Conservation (phyloP, 2,113 vertebrate species). For the Trogon surrucura region DNA sequence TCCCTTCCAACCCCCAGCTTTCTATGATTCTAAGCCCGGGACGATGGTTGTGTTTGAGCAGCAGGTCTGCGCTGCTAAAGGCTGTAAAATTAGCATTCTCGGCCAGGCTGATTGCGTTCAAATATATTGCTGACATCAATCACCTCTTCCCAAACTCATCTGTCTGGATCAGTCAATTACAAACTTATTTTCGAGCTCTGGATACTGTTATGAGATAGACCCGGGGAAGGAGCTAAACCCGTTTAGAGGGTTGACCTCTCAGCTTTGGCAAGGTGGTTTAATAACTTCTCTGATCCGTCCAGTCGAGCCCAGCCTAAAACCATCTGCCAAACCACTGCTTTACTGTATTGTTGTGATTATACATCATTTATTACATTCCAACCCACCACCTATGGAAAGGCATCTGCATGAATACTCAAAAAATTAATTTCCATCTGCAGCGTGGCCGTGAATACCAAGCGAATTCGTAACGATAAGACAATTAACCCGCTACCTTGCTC, state of each 20-base stretch:
- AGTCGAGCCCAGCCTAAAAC: neutral
- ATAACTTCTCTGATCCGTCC: conserved; percentile 55
- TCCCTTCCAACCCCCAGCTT: too few relatives aligned
- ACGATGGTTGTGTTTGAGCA: neutral
- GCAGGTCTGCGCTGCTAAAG: neutral
- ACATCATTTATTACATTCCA: conserved; percentile 33
- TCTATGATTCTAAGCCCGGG: neutral
- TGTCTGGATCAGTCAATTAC: conserved; percentile 77
- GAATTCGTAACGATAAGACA: conserved; percentile 40
- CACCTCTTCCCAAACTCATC: conserved; percentile 75
- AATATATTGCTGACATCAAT: conserved; percentile 78
- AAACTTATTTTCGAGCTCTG: conserved; percentile 70
- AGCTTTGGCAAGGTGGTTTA: neutral
- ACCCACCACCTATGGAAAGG: conserved; percentile 11
- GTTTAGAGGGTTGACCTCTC: conserved; percentile 72
- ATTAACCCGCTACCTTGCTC: conserved; percentile 52
- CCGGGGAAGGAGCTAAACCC: conserved; percentile 65
- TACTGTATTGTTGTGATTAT: too few relatives aligned
- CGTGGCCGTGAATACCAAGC: conserved; percentile 37
- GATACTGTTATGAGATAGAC: conserved; percentile 65
- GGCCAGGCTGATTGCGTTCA: conserved; percentile 59
- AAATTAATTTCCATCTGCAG: conserved; percentile 27
- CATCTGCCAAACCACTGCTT: neutral
- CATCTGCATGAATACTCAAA: conserved; percentile 45
- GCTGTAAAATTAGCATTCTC: conserved; percentile 67